Evolutionary conservation across 2,888 invertebrate genomes (phyloP), one percentile per base, ranked within the genome.

Genomic region (Tiliacea aurago): DNA sequence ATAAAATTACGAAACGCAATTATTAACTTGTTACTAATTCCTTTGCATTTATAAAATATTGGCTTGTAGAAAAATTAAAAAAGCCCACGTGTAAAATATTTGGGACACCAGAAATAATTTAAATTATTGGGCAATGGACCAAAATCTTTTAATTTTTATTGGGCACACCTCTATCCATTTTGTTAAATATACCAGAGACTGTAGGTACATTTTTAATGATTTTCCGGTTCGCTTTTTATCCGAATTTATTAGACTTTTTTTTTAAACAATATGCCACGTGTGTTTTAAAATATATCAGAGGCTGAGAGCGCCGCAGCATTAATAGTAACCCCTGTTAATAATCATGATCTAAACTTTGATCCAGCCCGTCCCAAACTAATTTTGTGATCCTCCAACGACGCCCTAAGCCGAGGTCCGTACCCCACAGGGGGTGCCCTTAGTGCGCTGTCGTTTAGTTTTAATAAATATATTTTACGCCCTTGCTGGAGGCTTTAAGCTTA

Each of bases 51-150:
- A 4, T 4, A 5, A 45, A 37, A n/a, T n/a, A 11, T 6, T 49
- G 1, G 0, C 0, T 23, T 23, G 43, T 23, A 10, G 9, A 23
- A 33, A 56, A 49, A 9, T 6, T 0, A 1, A n/a, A 59, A 49
- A 62, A 41, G 6, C 3, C 49, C 53, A 65, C 28, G 55, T 65
- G 33, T 5, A 51, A 65, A 69, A 75, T 79, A 81, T 70, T 79
- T 75, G 13, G 65, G 13, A 53, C 56, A 62, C 23, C 33, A 33
- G n/a, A 65, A 80, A 58, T 75, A 20, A 2, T 56, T 11, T 6
- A 56, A 33, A 49, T 55, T 23, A 67, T 81, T 64, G 49, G 70
- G 76, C 55, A 55, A 37, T 47, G 28, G 18, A 67, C 70, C 81
- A 76, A 76, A 55, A 51, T 69, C 15, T 33, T 49, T 56, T 15